phyloP scores from a whole-genome alignment of 2,113 vertebrate species.

The Microtus oregoni region DNA sequence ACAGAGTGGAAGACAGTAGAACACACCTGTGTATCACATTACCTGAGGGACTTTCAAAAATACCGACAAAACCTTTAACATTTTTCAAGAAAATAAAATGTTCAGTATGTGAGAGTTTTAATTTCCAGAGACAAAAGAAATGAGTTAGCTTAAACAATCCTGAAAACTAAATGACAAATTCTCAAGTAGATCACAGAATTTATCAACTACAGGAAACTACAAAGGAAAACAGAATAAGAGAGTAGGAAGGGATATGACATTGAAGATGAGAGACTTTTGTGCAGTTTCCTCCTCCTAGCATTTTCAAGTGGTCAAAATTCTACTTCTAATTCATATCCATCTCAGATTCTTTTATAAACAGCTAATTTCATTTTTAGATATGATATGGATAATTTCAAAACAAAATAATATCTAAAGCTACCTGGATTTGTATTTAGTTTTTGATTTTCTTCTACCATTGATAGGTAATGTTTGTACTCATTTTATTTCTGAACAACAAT shows the following conservation, averaged over 20 bases:
- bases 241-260: not conserved
- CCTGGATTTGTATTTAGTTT: not conserved
- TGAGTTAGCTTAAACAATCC: not conserved
- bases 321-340: too few relatives aligned
- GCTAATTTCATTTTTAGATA: not conserved
- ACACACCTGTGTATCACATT: not conserved
- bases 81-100: not conserved
- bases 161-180: not conserved
- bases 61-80: not conserved
- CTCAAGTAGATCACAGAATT: not conserved
- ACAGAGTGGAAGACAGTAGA: not conserved
- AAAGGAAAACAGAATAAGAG: not conserved
- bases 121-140: not conserved
- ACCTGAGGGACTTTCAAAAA: too few relatives aligned
- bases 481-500: not conserved
- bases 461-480: not conserved
- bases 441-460: too few relatives aligned
- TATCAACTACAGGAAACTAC: not conserved
- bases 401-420: not conserved
- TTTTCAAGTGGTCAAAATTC: too few relatives aligned
- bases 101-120: not conserved
- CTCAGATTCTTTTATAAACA: too few relatives aligned
- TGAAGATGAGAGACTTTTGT: not conserved
- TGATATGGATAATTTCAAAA: not conserved
- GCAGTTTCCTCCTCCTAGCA: too few relatives aligned